These are phyloP conservation scores for Apamea epomidion DNA, from an alignment of 2,888 invertebrate species.

Conservation along the genomic window DNA sequence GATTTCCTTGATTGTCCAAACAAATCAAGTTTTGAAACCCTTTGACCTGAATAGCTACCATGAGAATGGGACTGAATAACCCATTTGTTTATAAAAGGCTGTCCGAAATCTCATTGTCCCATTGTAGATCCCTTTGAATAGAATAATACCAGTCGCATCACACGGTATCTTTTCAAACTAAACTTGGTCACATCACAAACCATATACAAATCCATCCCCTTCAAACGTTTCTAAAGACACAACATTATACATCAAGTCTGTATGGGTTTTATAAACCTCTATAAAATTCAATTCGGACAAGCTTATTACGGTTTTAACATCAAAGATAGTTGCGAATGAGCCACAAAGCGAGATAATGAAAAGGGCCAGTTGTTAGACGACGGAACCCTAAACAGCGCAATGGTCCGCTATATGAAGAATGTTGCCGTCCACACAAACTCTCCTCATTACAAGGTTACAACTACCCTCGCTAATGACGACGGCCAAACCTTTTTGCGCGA, in stretches of 20 bases:
- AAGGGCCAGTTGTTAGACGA: slow-evolving; percentile 76
- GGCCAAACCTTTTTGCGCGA: slow-evolving; percentile 85
- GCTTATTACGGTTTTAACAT: slow-evolving; percentile 79
- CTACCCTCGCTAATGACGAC: slow-evolving; percentile 85
- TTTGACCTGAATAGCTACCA: slow-evolving; percentile 17
- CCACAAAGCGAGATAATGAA: slow-evolving; percentile 80
- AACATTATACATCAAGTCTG: slow-evolving; percentile 62
- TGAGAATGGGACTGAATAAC: slow-evolving; percentile 46
- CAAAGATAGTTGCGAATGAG: slow-evolving; percentile 82
- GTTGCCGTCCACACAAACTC: slow-evolving; percentile 80
- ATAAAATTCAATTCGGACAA: slow-evolving; percentile 79
- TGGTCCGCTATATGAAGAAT: slow-evolving; percentile 85
- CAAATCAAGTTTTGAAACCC: slow-evolving; percentile 37
- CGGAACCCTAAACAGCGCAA: slow-evolving; percentile 82
- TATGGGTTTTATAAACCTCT: slow-evolving; percentile 77
- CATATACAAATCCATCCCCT: slow-evolving; percentile 69
- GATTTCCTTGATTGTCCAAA: not conserved
- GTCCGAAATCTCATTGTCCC: slow-evolving; percentile 59
- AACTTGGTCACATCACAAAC: slow-evolving; percentile 62
- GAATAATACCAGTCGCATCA: slow-evolving; percentile 60
- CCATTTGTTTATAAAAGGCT: slow-evolving; percentile 54
- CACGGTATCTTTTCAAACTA: slow-evolving; percentile 63
- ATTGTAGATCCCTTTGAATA: slow-evolving; percentile 52
- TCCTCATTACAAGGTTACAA: slow-evolving; percentile 77
- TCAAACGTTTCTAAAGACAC: slow-evolving; percentile 71